These are phyloP conservation scores for Vidua macroura DNA, from an alignment of 2,113 vertebrate genomes.

Conservation along the genomic window DNA sequence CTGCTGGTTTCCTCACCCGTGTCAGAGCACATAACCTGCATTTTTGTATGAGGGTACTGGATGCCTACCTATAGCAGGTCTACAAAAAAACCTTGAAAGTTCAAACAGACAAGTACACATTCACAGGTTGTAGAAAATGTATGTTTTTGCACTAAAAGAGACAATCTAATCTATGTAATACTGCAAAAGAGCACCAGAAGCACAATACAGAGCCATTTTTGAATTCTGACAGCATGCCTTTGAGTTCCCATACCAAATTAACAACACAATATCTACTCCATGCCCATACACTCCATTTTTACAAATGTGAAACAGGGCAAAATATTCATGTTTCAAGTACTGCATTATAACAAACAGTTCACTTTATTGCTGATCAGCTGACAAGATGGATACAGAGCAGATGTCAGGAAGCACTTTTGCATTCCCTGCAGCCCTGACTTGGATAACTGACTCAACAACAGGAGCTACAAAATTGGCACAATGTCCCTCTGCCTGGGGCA, in stretches of 20 bases:
- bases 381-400: conserved; percentile 26
- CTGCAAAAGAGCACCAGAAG: not conserved
- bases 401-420: conserved; percentile 5
- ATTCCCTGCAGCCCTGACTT: conserved; percentile 21
- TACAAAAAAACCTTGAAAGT: not conserved
- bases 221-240: not conserved
- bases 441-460: not conserved
- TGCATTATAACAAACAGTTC: not conserved
- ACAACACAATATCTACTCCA: not conserved
- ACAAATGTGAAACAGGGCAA: not conserved
- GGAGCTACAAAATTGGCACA: not conserved
- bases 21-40: not conserved
- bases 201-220: not conserved
- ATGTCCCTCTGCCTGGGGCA: not conserved
- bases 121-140: not conserved
- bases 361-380: not conserved
- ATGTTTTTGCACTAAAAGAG: not conserved
- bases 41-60: not conserved
- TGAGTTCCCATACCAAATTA: not conserved
- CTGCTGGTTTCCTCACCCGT: not conserved
- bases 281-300: not conserved
- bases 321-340: not conserved
- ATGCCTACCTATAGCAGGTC: not conserved
- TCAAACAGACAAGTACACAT: not conserved
- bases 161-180: not conserved